Evolutionary conservation across 92 coral and sea anemone species (phyloP).

Genomic region (Umimayanthus chanpuru): DNA sequence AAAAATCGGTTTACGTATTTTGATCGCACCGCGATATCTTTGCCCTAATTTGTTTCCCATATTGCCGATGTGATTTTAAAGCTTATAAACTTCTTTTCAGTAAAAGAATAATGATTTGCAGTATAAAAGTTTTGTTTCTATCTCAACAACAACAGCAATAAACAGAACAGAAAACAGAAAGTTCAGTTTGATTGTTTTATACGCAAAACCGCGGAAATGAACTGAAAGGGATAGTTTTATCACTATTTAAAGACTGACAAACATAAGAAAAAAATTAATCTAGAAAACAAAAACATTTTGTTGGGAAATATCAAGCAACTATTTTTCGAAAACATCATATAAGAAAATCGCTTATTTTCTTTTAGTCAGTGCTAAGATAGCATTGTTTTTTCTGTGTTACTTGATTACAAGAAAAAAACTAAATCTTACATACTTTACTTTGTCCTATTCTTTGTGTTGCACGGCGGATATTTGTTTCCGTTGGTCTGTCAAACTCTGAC

Average conservation of each 20-base stretch:
- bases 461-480: background rate
- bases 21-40: background rate
- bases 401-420: too few relatives aligned
- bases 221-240: background rate
- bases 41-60: background rate
- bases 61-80: background rate
- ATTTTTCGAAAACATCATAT: background rate
- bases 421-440: background rate
- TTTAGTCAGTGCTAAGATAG: background rate
- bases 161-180: background rate
- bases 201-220: constrained; percentile 9
- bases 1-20: too few relatives aligned
- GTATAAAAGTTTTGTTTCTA: background rate
- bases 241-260: background rate
- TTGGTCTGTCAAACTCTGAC: background rate
- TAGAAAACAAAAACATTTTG: background rate
- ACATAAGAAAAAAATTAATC: background rate
- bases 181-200: background rate
- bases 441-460: background rate
- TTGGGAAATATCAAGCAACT: background rate
- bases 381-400: background rate
- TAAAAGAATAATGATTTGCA: background rate
- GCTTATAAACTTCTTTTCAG: background rate
- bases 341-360: background rate
- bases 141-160: background rate